These are phyloP conservation scores for Tetrax tetrax DNA, from an alignment of 2,113 vertebrate species.

Conservation along the genomic window DNA sequence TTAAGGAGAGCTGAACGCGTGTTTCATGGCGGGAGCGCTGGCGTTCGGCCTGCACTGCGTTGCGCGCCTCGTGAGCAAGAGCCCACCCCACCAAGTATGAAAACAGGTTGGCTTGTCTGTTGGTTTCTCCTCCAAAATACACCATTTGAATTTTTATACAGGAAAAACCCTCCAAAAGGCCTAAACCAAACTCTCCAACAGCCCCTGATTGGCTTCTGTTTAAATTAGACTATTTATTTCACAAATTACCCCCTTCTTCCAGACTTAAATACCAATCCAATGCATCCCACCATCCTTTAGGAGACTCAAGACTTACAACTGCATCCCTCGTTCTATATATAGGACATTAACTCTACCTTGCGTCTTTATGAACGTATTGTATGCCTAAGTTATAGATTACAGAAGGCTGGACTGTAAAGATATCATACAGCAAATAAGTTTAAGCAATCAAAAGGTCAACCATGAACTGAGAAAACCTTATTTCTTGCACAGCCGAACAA, in stretches of 20 bases:
- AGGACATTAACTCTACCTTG: not conserved
- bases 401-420: not conserved
- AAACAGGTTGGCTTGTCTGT: not conserved
- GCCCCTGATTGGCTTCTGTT: not conserved
- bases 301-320: not conserved
- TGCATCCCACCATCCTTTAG: not conserved
- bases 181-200: not conserved
- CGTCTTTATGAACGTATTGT: not conserved
- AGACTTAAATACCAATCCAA: not conserved
- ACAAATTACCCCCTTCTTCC: not conserved
- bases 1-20: not conserved
- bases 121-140: not conserved
- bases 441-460: conserved; percentile 3
- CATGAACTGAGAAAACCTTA: not conserved
- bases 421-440: not conserved
- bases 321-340: not conserved
- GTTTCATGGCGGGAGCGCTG: not conserved
- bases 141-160: not conserved
- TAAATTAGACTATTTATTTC: not conserved
- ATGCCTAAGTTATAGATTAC: not conserved
- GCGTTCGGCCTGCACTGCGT: not conserved
- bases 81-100: not conserved
- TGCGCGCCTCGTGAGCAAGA: not conserved
- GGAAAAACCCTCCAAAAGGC: not conserved
- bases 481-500: not conserved